Base-by-base conservation (phyloP, 2,113 vertebrate species). In the Scomber scombrus region DNA sequence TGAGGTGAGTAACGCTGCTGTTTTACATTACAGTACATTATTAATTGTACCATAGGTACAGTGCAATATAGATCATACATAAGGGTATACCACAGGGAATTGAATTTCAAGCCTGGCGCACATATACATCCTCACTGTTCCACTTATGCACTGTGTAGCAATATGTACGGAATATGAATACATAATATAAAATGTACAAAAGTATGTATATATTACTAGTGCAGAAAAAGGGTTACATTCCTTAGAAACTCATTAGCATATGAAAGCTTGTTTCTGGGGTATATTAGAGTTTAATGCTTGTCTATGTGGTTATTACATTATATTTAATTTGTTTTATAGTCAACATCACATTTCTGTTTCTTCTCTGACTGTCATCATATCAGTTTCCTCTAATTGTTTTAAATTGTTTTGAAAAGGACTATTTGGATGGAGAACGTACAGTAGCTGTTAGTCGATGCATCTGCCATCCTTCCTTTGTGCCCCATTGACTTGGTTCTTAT, bases 401-500 rank as follows among this genome's bases (percentile, higher is more conserved):
- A 64, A 68, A 56, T 56, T 2, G 50, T 56, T 82, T 73, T 10
- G n/a, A 18, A 19, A 46, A 13, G 18, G 46, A 51, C 6, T 4
- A 1, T 34, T 63, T 54, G 34, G 34, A 49, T 21, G 9, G 14
- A n/a, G 14, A 45, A 13, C 3, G 8, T 40, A 40, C 34, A 40
- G 16, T 62, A 58, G 49, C 52, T 26, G 52, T 79, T 78, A 57
- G 45, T 26, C 1, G 2, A 66, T 56, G 21, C 40, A 60, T 80
- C 29, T 56, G 45, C 51, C 11, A 14, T 83, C 60, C 62, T 16
- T 31, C 66, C 56, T 66, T 56, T 51, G 40, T 76, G 71, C 57
- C 47, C 49, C n/a, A 3, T 50, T 62, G 67, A 8, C 61, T 84
- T 54, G 76, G 51, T 71, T 77, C 73, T 77, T 57, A 79, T 67